Conservation (phyloP, 2,888 invertebrate genomes). For the Rhamphomyia laevipes region DNA sequence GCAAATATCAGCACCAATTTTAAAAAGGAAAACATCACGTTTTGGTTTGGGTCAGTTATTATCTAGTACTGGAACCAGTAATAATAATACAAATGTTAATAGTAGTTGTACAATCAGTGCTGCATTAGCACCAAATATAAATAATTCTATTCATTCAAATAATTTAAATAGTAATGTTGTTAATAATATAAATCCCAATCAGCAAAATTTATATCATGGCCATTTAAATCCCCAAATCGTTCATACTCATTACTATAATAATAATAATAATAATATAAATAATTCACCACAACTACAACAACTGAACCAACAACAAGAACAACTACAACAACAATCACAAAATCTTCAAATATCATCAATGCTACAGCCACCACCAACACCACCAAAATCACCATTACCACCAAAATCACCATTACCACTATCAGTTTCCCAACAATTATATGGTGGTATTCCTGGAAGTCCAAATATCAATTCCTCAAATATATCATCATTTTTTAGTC, state of each 20-base stretch:
- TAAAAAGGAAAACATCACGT: slow-evolving; percentile 84
- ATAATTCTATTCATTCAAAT: slow-evolving; percentile 4
- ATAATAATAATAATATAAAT: slow-evolving; percentile 2
- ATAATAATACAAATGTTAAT: slow-evolving; percentile 28
- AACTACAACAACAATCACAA: slow-evolving; percentile 13
- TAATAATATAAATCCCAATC: background rate
- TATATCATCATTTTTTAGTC: slow-evolving; percentile 17
- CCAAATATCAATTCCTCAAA: slow-evolving; percentile 27
- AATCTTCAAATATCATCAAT: slow-evolving; percentile 8
- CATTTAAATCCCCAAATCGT: slow-evolving; percentile 6
- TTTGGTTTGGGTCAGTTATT: slow-evolving; percentile 81
- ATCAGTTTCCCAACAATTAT: slow-evolving; percentile 11
- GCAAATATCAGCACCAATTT: slow-evolving; percentile 90
- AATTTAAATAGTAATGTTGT: no score
- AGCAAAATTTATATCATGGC: slow-evolving; percentile 3
- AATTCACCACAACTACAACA: slow-evolving; percentile 9
- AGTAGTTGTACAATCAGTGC: slow-evolving; percentile 25
- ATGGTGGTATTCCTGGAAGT: slow-evolving; percentile 21
- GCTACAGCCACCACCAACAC: slow-evolving; percentile 16
- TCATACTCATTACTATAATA: slow-evolving; percentile 15
- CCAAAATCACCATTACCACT: slow-evolving; percentile 11
- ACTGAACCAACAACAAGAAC: slow-evolving; percentile 9
- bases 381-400: slow-evolving; percentile 11
- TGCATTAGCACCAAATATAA: slow-evolving; percentile 24
- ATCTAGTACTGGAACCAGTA: slow-evolving; percentile 36